Conservation (phyloP, 2,797 vertebrate species). For the Arctocebus calabarensis region DNA sequence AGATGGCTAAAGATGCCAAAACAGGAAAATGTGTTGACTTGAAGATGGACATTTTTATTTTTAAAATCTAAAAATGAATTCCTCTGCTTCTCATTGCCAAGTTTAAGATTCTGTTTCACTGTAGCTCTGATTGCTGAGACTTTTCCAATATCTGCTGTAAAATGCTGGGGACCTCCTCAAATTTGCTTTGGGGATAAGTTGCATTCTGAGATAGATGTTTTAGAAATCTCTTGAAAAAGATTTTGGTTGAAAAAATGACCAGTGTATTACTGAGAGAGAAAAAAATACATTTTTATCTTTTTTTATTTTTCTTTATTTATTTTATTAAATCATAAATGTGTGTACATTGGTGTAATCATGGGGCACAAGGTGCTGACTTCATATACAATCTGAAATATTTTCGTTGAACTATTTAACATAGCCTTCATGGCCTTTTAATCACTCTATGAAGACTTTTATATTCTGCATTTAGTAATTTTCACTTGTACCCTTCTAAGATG, state of each 20-base stretch:
- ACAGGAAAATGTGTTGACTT: constrained; percentile 73
- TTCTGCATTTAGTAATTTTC: too few relatives aligned
- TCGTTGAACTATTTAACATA: too few relatives aligned
- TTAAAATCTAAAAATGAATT: constrained; percentile 78
- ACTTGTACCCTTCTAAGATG: too few relatives aligned
- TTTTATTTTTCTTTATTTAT: too few relatives aligned
- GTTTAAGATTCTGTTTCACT: constrained; percentile 64
- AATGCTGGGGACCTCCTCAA: neutral
- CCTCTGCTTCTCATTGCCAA: constrained; percentile 73
- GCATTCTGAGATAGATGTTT: neutral
- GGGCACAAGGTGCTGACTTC: too few relatives aligned
- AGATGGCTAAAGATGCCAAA: constrained; percentile 72
- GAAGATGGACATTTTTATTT: constrained; percentile 82
- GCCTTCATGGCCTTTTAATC: too few relatives aligned
- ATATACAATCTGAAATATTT: too few relatives aligned
- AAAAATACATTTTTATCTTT: neutral
- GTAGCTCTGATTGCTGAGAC: constrained; percentile 43
- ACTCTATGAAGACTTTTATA: too few relatives aligned
- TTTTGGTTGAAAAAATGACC: neutral
- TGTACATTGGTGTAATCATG: too few relatives aligned
- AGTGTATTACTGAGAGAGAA: neutral
- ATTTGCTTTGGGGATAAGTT: neutral
- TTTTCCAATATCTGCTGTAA: constrained; percentile 6
- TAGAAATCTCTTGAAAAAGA: neutral
- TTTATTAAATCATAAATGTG: too few relatives aligned